A percentile compares a stretch with the other conserved stretches of the same genome.
These are phyloP conservation scores for Tragelaphus imberbis DNA, from an alignment of 2,113 vertebrate genomes.

Conservation along the genomic window DNA sequence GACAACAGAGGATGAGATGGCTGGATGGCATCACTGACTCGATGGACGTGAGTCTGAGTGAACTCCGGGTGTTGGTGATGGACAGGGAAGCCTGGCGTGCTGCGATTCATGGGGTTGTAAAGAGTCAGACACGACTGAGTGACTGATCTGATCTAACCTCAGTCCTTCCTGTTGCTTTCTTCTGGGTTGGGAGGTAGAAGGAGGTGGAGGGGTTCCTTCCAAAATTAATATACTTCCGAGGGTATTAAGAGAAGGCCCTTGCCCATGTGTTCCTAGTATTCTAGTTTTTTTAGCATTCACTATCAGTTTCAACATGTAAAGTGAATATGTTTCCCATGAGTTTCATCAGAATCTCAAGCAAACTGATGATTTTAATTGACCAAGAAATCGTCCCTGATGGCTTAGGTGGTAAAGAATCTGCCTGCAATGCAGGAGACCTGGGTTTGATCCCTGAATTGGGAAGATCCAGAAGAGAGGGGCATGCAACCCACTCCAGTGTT, in stretches of 20 bases:
- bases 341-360: background rate
- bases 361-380: background rate
- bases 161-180: background rate
- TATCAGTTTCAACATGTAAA: background rate
- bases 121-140: no score
- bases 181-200: accelerated
- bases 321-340: background rate
- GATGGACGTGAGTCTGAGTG: no score
- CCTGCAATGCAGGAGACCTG: background rate
- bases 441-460: background rate
- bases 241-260: background rate
- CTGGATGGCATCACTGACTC: no score
- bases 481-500: background rate
- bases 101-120: no score
- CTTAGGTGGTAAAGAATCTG: background rate
- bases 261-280: background rate
- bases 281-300: no score
- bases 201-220: background rate
- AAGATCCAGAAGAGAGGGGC: background rate
- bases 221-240: background rate
- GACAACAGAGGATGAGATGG: no score
- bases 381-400: background rate
- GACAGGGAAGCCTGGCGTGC: no score
- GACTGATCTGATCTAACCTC: no score
- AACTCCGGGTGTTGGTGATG: no score